These are phyloP conservation scores for Corvus hawaiiensis DNA, from an alignment of 2,113 vertebrate species.

Conservation along the genomic window DNA sequence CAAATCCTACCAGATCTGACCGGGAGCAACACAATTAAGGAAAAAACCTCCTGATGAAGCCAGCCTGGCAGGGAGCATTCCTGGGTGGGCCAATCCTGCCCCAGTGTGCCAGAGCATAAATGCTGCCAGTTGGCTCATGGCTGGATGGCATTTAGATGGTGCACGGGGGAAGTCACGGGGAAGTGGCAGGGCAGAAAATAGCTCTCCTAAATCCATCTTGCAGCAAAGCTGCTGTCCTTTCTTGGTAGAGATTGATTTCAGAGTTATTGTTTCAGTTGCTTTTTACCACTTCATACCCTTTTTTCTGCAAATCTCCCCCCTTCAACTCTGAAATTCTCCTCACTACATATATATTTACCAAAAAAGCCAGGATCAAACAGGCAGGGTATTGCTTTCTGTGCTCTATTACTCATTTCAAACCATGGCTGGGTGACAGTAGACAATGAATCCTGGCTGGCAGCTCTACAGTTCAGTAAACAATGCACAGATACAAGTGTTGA, in stretches of 20 bases:
- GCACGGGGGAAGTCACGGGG: neutral
- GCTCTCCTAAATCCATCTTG: neutral
- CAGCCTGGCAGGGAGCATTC: neutral
- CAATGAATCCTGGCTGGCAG: neutral
- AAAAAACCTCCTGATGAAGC: neutral
- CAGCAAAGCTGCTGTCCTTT: slow-evolving; percentile 15
- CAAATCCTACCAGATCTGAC: neutral
- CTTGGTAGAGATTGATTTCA: neutral
- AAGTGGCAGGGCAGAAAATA: slow-evolving; percentile 55
- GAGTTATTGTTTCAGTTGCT: neutral
- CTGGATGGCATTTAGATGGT: neutral
- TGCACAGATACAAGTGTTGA: neutral
- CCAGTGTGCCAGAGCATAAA: neutral
- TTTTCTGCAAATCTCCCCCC: neutral
- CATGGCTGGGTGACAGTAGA: neutral
- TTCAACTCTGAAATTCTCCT: neutral
- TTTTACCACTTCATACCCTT: neutral
- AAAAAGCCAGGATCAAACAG: neutral
- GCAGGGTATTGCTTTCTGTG: neutral
- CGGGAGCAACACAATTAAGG: neutral
- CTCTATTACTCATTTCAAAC: neutral
- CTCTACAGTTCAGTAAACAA: neutral
- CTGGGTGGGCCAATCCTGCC: neutral
- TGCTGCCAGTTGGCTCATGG: neutral
- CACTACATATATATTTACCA: neutral